These are phyloP conservation scores for Schizopygopsis pylzovi DNA, from an alignment of 2,797 vertebrate species.

Conservation along the genomic window DNA sequence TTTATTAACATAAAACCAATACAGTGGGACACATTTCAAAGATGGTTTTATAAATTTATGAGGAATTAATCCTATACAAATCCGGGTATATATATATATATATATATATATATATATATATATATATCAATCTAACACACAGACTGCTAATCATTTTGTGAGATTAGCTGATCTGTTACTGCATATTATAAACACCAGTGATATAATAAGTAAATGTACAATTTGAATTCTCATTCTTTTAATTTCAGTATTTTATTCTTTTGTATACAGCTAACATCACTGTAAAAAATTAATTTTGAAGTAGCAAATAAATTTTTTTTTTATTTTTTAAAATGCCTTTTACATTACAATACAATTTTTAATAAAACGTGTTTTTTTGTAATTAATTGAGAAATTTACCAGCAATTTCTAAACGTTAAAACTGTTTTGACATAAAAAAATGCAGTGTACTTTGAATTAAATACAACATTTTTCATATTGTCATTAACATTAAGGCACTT, in stretches of 20 bases:
- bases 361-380: not conserved
- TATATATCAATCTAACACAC: not conserved
- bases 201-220: not conserved
- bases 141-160: slow-evolving; percentile 4
- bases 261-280: not conserved
- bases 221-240: not conserved
- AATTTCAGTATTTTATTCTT: not conserved
- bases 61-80: slow-evolving; percentile 21
- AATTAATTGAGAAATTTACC: not conserved
- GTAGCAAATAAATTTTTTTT: too few species aligned
- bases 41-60: not conserved
- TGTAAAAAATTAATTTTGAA: not conserved
- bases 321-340: too few species aligned
- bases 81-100: not conserved
- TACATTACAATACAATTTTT: not conserved
- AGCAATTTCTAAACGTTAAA: not conserved
- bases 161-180: not conserved
- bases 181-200: not conserved
- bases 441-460: not conserved
- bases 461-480: not conserved
- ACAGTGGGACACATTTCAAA: slow-evolving; percentile 28
- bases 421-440: not conserved
- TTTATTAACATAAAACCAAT: slow-evolving; percentile 45
- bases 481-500: slow-evolving; percentile 34
- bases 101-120: not conserved